Conservation (phyloP, 2,113 vertebrate genomes). For the Dromiciops gliroides region DNA sequence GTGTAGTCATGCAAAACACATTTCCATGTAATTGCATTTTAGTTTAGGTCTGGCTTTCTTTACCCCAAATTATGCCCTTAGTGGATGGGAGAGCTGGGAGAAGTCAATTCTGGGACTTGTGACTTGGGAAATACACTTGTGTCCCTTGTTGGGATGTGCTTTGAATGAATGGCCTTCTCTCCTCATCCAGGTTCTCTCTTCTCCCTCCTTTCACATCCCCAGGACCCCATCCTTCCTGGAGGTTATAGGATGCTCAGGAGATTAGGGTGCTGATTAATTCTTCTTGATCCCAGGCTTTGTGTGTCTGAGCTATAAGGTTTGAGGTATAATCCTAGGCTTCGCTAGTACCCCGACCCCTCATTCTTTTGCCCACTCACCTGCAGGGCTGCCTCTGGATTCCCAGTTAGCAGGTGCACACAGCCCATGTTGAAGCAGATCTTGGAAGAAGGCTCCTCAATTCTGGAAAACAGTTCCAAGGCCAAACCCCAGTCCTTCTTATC, state of each 20-base stretch:
- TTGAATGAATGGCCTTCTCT: background rate
- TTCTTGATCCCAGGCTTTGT: background rate
- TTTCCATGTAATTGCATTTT: background rate
- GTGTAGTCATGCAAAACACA: background rate
- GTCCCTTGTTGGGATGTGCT: background rate
- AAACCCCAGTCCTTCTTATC: conserved; percentile 86
- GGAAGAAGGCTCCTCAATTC: conserved; percentile 85
- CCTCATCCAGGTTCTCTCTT: background rate
- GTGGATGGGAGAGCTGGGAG: background rate
- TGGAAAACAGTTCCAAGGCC: conserved; percentile 83
- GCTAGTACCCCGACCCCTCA: background rate
- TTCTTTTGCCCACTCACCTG: conserved; percentile 78
- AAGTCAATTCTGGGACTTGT: background rate
- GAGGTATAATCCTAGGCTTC: background rate
- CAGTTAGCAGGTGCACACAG: conserved; percentile 86
- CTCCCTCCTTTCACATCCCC: background rate
- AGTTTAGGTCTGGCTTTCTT: background rate
- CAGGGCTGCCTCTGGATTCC: conserved; percentile 84
- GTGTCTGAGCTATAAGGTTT: background rate
- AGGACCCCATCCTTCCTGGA: background rate
- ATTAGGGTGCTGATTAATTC: background rate
- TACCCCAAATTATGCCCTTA: background rate
- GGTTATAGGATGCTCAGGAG: background rate
- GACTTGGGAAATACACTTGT: background rate
- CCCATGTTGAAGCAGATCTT: conserved; percentile 88